Evolutionary conservation across 2,113 vertebrate genomes (phyloP), one percentile per base, ranked within the genome.

Genomic region (Crotalus helleri): DNA sequence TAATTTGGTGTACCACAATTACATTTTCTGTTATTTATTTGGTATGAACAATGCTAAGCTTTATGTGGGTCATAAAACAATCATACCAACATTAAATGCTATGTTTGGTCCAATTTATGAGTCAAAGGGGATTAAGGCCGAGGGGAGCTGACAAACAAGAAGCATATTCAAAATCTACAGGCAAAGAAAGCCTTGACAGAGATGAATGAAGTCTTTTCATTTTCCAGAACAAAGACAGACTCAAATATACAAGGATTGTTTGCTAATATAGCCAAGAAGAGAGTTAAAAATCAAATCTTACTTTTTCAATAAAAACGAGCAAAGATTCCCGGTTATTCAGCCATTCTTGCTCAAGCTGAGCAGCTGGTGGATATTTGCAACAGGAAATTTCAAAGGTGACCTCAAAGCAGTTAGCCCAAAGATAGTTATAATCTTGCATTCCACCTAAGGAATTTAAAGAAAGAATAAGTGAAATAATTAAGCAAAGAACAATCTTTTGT

Each of bases 341-440:
- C 99, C 99, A 99, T 96, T 99, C 99, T n/a, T 97, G 96, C 2
- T 89, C 96, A 92, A 99, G 98, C 92, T 98, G 96, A 0, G 98
- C 95, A 29, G 98, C 97, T 0, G 5, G 93, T 0, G 99, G 99
- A 90, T 99, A 98, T 93, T 99, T 99, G 97, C 99, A 99, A 97
- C 99, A 99, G 95, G 98, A 99, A 92, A 99, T 97, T 96, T 99
- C 99, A 96, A 99, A 96, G 0, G 99, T 99, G 96, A 99, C 98
- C 97, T 99, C 99, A 96, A 99, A 97, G 97, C 99, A 99, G 97
- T 98, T 98, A 89, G 98, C 99, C 97, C 98, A 97, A 58, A 99
- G 94, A 5, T 99, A 99, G 98, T 99, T 99, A 97, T 98, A 99
- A 97, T 99, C 99, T 97, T 99, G 99, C 99, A 99, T 99, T 57